These are phyloP conservation scores for Microtus ochrogaster DNA, from an alignment of 2,113 vertebrate species.

Conservation along the genomic window DNA sequence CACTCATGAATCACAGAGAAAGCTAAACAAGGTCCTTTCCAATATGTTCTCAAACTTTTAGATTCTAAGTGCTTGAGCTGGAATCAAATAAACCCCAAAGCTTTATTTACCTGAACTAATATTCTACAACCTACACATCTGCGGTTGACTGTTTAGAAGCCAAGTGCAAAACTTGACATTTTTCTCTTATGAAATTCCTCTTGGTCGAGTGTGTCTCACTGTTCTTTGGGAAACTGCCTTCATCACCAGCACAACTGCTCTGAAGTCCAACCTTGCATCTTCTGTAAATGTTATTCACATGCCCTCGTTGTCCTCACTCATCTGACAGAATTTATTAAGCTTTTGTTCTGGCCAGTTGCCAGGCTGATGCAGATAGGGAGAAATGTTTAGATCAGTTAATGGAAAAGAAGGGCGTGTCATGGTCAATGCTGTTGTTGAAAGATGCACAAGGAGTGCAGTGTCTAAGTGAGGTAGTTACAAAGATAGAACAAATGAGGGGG, in stretches of 20 bases:
- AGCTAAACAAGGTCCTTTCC: neutral
- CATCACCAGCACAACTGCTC: neutral
- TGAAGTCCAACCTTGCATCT: conserved; percentile 1
- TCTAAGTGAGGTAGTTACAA: neutral
- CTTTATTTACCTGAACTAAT: conserved; percentile 67
- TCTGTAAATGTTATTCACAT: conserved; percentile 66
- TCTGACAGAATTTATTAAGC: conserved; percentile 57
- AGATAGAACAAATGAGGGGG: neutral
- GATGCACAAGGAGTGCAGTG: neutral
- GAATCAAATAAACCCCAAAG: conserved; percentile 57
- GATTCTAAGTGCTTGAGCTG: conserved; percentile 45
- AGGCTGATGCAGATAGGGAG: neutral
- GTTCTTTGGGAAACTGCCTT: conserved; percentile 41
- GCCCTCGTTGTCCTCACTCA: conserved; percentile 52
- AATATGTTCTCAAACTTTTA: conserved; percentile 31
- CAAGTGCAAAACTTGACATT: conserved; percentile 73
- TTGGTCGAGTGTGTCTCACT: conserved; percentile 8
- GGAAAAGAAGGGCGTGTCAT: neutral
- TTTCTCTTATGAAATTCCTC: conserved; percentile 71
- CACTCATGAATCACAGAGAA: neutral
- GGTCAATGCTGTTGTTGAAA: neutral
- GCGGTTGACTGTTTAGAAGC: conserved; percentile 62
- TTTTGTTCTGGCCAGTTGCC: conserved; percentile 23
- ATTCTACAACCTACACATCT: conserved; percentile 41
- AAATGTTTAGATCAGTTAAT: conserved; percentile 11